Percentiles rank a stretch among this genome's conserved stretches.
Evolutionary conservation across 2,113 vertebrate genomes (phyloP).

Genomic region (Numenius arquata): DNA sequence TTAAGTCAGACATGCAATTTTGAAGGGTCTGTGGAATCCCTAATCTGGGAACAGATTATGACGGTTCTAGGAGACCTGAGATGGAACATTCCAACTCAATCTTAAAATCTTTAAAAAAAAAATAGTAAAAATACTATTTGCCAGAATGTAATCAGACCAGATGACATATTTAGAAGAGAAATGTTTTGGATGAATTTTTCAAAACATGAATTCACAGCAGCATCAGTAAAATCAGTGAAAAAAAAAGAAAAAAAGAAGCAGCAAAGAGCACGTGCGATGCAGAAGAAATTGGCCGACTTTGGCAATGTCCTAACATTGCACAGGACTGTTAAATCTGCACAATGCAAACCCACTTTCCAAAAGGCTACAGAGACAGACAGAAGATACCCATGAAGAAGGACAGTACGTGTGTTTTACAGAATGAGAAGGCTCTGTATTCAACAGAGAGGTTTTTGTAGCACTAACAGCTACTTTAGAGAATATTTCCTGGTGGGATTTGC

Average conservation of each 20-base stretch:
- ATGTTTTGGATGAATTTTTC: background rate
- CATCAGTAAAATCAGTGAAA: no score
- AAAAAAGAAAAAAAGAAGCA: no score
- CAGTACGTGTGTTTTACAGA: background rate
- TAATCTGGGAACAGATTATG: background rate
- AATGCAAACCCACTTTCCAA: background rate
- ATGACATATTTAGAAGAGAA: background rate
- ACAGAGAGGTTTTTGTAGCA: background rate
- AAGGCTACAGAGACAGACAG: background rate
- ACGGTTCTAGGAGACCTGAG: fast-evolving
- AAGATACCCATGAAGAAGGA: background rate
- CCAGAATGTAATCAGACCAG: background rate
- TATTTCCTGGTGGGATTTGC: background rate
- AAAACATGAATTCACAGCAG: background rate
- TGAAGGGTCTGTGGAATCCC: background rate
- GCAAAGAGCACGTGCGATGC: background rate
- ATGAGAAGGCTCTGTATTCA: background rate
- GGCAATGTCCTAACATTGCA: no score
- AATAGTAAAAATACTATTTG: no score
- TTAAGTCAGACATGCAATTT: background rate
- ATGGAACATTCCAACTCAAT: background rate
- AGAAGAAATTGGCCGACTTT: background rate
- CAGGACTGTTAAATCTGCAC: background rate
- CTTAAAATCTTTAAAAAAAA: no score
- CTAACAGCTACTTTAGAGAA: background rate